phyloP scores from a whole-genome alignment of 2,113 vertebrate species.

The Ptilorrhoa leucosticta region DNA sequence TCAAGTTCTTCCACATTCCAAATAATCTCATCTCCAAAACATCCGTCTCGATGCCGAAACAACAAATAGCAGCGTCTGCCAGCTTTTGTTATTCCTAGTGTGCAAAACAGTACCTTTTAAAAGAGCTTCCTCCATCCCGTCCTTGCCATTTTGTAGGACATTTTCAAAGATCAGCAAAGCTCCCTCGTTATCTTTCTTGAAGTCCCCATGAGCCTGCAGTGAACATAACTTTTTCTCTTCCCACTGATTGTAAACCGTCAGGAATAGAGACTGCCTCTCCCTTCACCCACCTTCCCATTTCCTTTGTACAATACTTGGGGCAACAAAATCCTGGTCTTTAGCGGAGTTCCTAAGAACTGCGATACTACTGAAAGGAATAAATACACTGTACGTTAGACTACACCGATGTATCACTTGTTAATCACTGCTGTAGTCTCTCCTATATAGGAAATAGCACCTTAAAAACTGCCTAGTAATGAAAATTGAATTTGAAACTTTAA shows the following conservation, averaged over 20 bases:
- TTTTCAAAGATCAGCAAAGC: neutral
- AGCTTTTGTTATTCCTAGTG: neutral
- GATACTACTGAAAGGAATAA: neutral
- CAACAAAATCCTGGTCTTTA: neutral
- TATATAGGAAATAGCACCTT: neutral
- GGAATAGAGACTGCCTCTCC: neutral
- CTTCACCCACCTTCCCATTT: neutral
- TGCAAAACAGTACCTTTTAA: neutral
- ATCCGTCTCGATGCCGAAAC: neutral
- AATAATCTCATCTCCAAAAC: neutral
- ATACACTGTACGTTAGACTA: neutral
- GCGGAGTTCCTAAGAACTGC: neutral
- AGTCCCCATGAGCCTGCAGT: fast-evolving
- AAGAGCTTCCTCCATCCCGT: neutral
- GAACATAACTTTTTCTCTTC: neutral
- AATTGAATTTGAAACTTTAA: neutral
- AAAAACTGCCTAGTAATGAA: neutral
- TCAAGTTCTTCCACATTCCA: neutral
- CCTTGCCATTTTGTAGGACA: neutral
- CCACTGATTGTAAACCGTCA: neutral
- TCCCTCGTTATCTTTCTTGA: neutral
- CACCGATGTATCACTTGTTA: neutral
- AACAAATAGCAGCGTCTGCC: neutral
- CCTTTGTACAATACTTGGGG: neutral
- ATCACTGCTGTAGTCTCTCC: neutral